A percentile compares a stretch with the other conserved stretches of the same genome.
phyloP scores from a whole-genome alignment of 2,797 vertebrate species.

The Nannoperca obscura region DNA sequence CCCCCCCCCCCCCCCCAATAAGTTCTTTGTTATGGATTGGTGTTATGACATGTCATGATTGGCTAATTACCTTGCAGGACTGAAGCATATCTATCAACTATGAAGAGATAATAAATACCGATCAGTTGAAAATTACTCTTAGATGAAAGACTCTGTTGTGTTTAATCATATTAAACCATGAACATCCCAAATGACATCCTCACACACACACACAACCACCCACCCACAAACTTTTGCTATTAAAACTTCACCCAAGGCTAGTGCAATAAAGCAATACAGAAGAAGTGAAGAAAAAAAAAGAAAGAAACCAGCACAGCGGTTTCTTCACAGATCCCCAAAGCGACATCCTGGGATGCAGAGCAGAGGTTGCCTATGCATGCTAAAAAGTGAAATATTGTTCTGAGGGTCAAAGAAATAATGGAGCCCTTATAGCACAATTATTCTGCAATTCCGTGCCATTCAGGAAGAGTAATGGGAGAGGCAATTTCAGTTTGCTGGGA shows the following conservation, averaged over 20 bases:
- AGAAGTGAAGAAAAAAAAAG: background rate
- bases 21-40: background rate
- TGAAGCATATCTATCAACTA: background rate
- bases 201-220: background rate
- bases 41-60: background rate
- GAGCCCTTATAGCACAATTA: slow-evolving; percentile 56
- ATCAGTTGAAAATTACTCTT: background rate
- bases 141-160: slow-evolving; percentile 4
- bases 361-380: slow-evolving; percentile 10
- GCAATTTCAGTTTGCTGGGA: slow-evolving; percentile 51
- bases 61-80: slow-evolving; percentile 10
- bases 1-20: too few relatives aligned
- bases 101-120: slow-evolving; percentile 2
- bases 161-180: slow-evolving; percentile 17
- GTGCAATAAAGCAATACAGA: background rate
- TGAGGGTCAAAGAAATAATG: slow-evolving; percentile 56
- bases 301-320: background rate
- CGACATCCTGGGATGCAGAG: slow-evolving; percentile 2
- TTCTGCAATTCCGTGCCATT: slow-evolving; percentile 43
- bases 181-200: slow-evolving; percentile 20
- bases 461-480: slow-evolving; percentile 55
- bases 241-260: slow-evolving; percentile 5
- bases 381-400: slow-evolving; percentile 48
- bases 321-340: slow-evolving; percentile 15
- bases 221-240: slow-evolving; percentile 7